These are phyloP conservation scores for Himalopsyche tibetana DNA, from an alignment of 2,888 invertebrate genomes.

Conservation along the genomic window DNA sequence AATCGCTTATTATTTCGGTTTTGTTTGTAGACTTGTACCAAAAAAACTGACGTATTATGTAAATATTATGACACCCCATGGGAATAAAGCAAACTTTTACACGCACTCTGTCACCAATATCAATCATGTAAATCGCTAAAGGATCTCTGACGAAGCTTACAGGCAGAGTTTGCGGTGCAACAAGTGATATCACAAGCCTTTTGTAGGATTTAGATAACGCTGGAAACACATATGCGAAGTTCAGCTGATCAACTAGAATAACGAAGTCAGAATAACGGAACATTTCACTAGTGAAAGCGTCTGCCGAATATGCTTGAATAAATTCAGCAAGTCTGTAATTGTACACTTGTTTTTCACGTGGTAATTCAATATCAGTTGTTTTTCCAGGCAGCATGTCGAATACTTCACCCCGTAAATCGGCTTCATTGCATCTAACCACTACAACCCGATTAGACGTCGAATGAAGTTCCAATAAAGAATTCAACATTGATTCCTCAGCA, in stretches of 20 bases:
- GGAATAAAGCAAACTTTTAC: neutral
- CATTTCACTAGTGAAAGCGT: neutral
- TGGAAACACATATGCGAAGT: neutral
- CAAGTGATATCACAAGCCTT: neutral
- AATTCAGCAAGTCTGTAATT: conserved; percentile 13
- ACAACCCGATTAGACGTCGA: neutral
- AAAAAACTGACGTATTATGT: neutral
- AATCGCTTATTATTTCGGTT: neutral
- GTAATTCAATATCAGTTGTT: neutral
- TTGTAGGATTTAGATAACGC: neutral
- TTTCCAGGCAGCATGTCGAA: neutral
- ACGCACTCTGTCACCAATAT: neutral
- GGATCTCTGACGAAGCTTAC: neutral
- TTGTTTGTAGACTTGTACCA: neutral
- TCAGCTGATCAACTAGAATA: neutral
- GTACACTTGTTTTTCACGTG: neutral
- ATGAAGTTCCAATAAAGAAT: neutral
- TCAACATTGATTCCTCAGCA: neutral
- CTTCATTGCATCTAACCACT: neutral
- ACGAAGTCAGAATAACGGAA: neutral
- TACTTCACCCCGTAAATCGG: neutral
- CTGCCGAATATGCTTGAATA: neutral
- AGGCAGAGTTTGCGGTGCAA: neutral
- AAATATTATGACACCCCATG: neutral
- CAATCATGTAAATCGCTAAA: neutral